A percentile compares a stretch with the other conserved stretches of the same genome.
phyloP scores from a whole-genome alignment of 2,113 vertebrate genomes.

The Columba janthina region DNA sequence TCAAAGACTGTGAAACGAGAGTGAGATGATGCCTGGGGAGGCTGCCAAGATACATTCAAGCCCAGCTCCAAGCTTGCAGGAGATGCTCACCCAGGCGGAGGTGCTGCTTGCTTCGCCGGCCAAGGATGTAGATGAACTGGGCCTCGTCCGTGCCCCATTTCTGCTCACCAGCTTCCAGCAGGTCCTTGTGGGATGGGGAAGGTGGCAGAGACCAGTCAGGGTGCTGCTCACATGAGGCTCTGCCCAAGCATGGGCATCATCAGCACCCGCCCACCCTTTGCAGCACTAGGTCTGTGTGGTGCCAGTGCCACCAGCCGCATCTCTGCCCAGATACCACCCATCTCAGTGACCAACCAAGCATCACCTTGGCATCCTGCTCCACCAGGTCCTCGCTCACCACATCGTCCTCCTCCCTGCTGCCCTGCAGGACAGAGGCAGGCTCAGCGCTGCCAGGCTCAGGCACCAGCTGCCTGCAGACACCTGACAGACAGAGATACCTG shows the following conservation, averaged over 20 bases:
- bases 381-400: conserved; percentile 91
- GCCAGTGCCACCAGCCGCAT: background rate
- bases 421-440: conserved; percentile 70
- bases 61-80: background rate
- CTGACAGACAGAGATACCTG: conserved; percentile 78
- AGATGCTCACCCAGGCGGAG: conserved; percentile 85
- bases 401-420: conserved; percentile 88
- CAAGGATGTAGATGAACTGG: conserved; percentile 94
- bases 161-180: conserved; percentile 89
- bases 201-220: background rate
- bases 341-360: background rate
- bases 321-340: background rate
- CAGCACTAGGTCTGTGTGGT: background rate
- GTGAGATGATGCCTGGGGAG: background rate
- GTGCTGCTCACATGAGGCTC: background rate
- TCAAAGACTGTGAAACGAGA: conserved; percentile 85
- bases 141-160: conserved; percentile 96
- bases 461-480: background rate
- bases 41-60: background rate
- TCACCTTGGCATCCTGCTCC: conserved; percentile 89
- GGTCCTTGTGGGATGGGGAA: conserved; percentile 75
- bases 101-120: conserved; percentile 91
- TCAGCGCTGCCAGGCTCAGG: background rate
- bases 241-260: background rate
- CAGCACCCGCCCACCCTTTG: fast-evolving